A percentile compares a stretch with the other conserved stretches of the same genome.
Evolutionary conservation across 2,113 vertebrate genomes (phyloP).

Genomic region (Alethe castanea): DNA sequence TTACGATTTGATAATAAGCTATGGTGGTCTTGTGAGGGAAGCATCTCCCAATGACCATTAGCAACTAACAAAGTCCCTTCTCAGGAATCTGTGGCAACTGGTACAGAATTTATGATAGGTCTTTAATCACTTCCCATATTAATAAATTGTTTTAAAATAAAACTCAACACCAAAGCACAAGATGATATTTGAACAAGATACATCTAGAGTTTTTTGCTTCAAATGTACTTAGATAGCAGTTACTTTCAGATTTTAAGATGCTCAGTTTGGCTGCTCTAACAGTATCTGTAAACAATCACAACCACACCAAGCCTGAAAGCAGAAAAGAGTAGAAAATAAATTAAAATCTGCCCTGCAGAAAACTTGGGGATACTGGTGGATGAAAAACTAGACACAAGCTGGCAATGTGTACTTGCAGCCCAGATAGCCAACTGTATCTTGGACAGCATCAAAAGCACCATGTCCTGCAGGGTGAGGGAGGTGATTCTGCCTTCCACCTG

Average conservation of each 20-base stretch:
- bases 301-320: background rate
- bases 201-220: background rate
- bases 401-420: background rate
- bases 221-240: background rate
- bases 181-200: background rate
- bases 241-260: background rate
- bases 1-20: background rate
- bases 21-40: background rate
- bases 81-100: background rate
- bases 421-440: background rate
- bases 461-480: background rate
- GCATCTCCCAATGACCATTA: background rate
- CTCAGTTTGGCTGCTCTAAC: background rate
- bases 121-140: background rate
- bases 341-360: background rate
- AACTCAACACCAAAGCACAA: background rate
- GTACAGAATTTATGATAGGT: background rate
- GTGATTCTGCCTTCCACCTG: background rate
- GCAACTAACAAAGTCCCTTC: background rate
- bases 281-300: background rate
- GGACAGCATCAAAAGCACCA: background rate
- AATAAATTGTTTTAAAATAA: background rate
- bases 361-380: background rate
- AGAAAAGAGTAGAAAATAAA: background rate
- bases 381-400: background rate